phyloP scores from a whole-genome alignment of 2,888 invertebrate genomes.

The Sisyra terminalis region DNA sequence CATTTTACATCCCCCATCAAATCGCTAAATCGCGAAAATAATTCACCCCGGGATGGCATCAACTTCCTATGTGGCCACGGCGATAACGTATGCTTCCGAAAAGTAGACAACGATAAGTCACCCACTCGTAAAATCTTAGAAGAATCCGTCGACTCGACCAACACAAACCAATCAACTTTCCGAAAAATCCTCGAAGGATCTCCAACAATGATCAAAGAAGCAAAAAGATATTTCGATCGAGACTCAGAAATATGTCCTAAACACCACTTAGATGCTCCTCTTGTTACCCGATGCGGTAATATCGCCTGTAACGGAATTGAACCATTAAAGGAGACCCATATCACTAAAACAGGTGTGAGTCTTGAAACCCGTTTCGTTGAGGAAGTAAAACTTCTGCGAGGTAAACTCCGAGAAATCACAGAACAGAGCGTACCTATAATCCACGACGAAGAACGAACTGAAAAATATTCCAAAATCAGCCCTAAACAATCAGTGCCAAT shows the following conservation, averaged over 20 bases:
- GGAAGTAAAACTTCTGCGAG: not conserved
- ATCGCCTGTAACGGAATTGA: constrained; percentile 1
- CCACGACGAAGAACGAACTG: not conserved
- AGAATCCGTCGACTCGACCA: not conserved
- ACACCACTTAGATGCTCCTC: not conserved
- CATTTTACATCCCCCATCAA: too few species aligned
- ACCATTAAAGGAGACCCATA: constrained; percentile 5
- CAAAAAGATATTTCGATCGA: not conserved
- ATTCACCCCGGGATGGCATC: too few species aligned
- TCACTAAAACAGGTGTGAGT: not conserved
- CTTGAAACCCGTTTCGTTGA: not conserved
- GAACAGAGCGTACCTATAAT: not conserved
- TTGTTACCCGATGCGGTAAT: constrained; percentile 1
- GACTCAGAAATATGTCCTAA: not conserved
- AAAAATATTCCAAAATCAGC: not conserved
- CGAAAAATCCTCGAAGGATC: not conserved
- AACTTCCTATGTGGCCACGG: too few species aligned
- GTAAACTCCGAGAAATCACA: constrained; percentile 1
- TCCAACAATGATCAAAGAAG: not conserved
- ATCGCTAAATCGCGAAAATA: too few species aligned
- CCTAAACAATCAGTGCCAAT: too few species aligned
- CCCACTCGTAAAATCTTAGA: not conserved
- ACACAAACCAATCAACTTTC: constrained; percentile 1
- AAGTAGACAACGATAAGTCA: not conserved
- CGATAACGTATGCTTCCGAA: too few species aligned